Evolutionary conservation across 2,888 invertebrate genomes (phyloP).

Genomic region (Leptodirus hochenwartii): DNA sequence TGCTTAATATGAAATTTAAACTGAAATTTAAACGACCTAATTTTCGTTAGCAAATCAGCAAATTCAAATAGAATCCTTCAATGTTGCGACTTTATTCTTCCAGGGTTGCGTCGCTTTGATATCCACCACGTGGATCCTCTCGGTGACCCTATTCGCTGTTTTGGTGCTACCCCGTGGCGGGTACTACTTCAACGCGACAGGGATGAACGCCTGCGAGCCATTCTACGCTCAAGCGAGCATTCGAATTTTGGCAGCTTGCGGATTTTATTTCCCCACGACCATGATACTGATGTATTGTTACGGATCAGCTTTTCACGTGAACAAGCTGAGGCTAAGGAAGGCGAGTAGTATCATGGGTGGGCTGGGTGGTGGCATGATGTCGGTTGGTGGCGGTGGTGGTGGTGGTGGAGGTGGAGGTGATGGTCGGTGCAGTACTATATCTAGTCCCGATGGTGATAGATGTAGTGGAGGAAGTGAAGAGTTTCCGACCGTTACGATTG

Average conservation of each 20-base stretch:
- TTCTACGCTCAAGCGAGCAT: conserved; percentile 56
- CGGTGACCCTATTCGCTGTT: conserved; percentile 63
- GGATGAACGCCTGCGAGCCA: conserved; percentile 73
- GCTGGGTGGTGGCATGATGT: conserved; percentile 20
- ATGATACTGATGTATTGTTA: conserved; percentile 88
- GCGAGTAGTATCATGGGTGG: too few relatives aligned
- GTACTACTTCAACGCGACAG: conserved; percentile 75
- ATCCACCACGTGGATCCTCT: conserved; percentile 70
- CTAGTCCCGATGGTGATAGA: conserved; percentile 28
- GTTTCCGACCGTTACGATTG: too few relatives aligned
- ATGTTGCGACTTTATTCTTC: conserved; percentile 23
- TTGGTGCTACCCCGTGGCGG: conserved; percentile 72
- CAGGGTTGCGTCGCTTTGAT: conserved; percentile 76
- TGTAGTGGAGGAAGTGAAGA: too few relatives aligned
- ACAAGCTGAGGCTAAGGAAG: conserved; percentile 52
- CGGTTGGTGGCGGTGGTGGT: conserved; percentile 29
- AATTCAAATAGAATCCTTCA: too few relatives aligned
- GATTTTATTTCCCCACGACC: conserved; percentile 78
- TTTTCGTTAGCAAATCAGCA: too few relatives aligned
- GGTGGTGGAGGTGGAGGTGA: conserved; percentile 25
- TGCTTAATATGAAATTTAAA: too few relatives aligned
- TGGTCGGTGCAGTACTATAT: conserved; percentile 19
- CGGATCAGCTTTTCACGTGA: conserved; percentile 76
- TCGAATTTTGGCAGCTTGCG: conserved; percentile 69
- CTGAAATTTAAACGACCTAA: too few relatives aligned